Percentiles rank a stretch among this genome's conserved stretches.
phyloP scores from a whole-genome alignment of 2,888 invertebrate genomes.

The Synergus umbraculus region DNA sequence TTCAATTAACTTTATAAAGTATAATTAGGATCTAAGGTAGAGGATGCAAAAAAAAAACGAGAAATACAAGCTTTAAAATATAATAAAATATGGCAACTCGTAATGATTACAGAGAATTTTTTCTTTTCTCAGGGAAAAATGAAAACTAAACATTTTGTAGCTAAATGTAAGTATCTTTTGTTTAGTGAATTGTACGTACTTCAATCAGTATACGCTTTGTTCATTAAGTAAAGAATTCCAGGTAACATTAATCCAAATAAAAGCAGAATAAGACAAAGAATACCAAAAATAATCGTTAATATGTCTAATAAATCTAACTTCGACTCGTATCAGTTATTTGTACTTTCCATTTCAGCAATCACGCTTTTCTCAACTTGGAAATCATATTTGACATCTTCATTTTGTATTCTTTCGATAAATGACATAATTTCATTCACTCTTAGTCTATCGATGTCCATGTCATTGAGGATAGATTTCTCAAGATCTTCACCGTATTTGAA shows the following conservation, averaged over 20 bases:
- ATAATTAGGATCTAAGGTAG: background rate
- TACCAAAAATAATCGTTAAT: too few species aligned
- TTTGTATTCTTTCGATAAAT: slow-evolving; percentile 78
- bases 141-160: slow-evolving; percentile 6
- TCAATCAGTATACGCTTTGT: background rate
- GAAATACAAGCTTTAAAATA: slow-evolving; percentile 24
- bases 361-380: slow-evolving; percentile 80
- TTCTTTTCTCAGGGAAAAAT: background rate
- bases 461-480: slow-evolving; percentile 78
- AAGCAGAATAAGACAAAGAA: too few species aligned
- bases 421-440: slow-evolving; percentile 79
- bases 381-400: slow-evolving; percentile 78
- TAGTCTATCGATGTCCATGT: slow-evolving; percentile 76
- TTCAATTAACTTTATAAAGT: background rate
- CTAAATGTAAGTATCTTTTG: background rate
- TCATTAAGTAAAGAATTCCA: slow-evolving; percentile 1
- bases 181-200: background rate
- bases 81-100: slow-evolving; percentile 36
- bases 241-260: too few species aligned
- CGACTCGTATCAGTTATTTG: slow-evolving; percentile 19
- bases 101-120: background rate
- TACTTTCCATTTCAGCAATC: slow-evolving; percentile 77
- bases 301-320: background rate
- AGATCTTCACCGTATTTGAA: slow-evolving; percentile 79
- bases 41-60: slow-evolving; percentile 13